Percentiles rank a stretch among this genome's conserved stretches.
phyloP scores from a whole-genome alignment of 2,797 vertebrate genomes.

The Spondyliosoma cantharus region DNA sequence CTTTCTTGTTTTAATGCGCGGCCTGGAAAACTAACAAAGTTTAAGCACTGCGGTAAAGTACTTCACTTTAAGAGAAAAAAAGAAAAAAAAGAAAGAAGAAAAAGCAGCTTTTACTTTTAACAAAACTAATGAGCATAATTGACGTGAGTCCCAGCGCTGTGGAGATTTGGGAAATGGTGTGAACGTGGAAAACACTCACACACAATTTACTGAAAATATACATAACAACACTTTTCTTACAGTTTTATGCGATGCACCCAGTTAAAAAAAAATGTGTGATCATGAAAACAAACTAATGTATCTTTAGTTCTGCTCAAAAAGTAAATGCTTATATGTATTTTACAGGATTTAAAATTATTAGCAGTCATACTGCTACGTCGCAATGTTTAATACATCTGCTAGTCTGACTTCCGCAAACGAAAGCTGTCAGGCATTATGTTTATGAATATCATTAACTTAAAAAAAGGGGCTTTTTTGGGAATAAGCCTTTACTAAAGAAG shows the following conservation, averaged over 20 bases:
- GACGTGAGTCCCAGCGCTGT: constrained; percentile 58
- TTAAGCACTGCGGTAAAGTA: constrained; percentile 71
- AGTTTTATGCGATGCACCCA: neutral
- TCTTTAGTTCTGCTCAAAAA: neutral
- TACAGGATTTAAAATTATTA: too few relatives aligned
- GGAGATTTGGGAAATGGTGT: constrained; percentile 66
- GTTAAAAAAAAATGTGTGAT: neutral
- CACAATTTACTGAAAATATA: constrained; percentile 13
- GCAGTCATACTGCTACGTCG: too few relatives aligned
- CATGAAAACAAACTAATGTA: neutral
- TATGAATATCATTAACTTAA: neutral
- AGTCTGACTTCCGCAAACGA: neutral
- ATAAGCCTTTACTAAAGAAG: neutral
- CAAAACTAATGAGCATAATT: constrained; percentile 78
- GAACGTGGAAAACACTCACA: constrained; percentile 30
- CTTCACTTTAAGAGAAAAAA: constrained; percentile 43
- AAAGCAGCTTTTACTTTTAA: constrained; percentile 66
- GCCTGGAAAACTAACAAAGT: constrained; percentile 79
- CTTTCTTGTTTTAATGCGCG: constrained; percentile 76
- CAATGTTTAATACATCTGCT: neutral
- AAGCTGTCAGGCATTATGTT: neutral
- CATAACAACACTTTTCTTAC: neutral
- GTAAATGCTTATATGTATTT: too few relatives aligned
- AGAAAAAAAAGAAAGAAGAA: constrained; percentile 21
- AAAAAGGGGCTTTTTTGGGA: neutral